These are phyloP conservation scores for Gambusia yucatana DNA, from an alignment of 2,797 vertebrate species.

Conservation along the genomic window DNA sequence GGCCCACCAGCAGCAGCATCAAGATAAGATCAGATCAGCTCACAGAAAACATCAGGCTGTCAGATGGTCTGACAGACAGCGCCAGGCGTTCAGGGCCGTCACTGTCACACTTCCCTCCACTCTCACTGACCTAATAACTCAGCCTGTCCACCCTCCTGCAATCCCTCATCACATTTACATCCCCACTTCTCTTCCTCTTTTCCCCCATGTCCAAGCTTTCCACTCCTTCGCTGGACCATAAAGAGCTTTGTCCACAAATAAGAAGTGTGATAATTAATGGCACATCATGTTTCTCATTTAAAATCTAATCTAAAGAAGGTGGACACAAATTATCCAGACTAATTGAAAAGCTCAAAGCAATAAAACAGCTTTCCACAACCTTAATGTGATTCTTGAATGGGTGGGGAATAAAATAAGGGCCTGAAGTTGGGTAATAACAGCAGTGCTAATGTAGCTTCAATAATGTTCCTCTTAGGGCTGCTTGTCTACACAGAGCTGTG, in stretches of 20 bases:
- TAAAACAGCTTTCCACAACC: constrained; percentile 60
- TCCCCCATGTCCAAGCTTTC: neutral
- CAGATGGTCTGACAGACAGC: constrained; percentile 39
- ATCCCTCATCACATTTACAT: constrained; percentile 38
- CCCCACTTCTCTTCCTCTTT: neutral
- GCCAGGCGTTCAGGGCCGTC: constrained; percentile 13
- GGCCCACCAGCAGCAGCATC: constrained; percentile 32
- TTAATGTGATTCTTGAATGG: constrained; percentile 71
- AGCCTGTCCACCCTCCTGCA: constrained; percentile 33
- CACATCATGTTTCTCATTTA: constrained; percentile 80
- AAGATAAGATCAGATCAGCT: constrained; percentile 16
- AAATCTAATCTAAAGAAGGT: constrained; percentile 79
- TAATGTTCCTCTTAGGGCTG: constrained; percentile 46
- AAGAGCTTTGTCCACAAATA: constrained; percentile 69
- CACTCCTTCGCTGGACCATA: constrained; percentile 17
- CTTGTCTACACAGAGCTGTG: constrained; percentile 22
- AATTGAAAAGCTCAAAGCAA: constrained; percentile 80
- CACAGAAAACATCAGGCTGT: constrained; percentile 16
- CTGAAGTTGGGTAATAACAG: constrained; percentile 42
- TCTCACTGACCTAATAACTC: constrained; percentile 57
- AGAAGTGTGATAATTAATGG: constrained; percentile 80
- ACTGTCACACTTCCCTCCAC: constrained; percentile 41
- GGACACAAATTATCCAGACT: constrained; percentile 75
- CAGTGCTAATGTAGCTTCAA: constrained; percentile 42
- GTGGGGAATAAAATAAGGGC: constrained; percentile 52